phyloP scores from a whole-genome alignment of 2,797 vertebrate genomes.

The Cyprinodon diabolis region DNA sequence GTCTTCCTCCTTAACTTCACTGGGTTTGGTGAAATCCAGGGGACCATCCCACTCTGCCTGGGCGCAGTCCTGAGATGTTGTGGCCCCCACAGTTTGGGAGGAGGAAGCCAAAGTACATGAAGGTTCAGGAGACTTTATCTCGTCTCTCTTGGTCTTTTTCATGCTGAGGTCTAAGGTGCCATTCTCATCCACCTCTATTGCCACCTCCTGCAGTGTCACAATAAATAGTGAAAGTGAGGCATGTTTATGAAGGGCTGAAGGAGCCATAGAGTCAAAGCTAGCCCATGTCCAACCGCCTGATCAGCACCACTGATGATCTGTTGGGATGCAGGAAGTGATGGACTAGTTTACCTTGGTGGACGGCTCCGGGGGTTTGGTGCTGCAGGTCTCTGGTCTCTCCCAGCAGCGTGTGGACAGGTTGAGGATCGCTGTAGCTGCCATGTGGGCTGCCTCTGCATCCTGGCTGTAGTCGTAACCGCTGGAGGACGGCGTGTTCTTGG shows the following conservation, averaged over 20 bases:
- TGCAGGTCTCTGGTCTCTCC: conserved; percentile 96
- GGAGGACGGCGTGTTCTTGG: conserved; percentile 88
- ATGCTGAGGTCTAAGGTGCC: conserved; percentile 97
- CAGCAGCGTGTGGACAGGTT: conserved; percentile 98
- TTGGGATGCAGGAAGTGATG: no score
- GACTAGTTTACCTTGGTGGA: conserved; percentile 76
- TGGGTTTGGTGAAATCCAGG: conserved; percentile 95
- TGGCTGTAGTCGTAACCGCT: conserved; percentile 95
- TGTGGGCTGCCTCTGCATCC: conserved; percentile 96
- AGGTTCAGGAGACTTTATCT: conserved; percentile 85
- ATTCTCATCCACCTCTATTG: conserved; percentile 97
- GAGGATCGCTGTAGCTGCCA: conserved; percentile 98
- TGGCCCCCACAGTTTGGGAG: conserved; percentile 75
- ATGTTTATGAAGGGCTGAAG: not conserved
- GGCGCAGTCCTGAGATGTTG: conserved; percentile 86
- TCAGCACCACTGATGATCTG: not conserved
- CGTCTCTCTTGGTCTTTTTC: conserved; percentile 91
- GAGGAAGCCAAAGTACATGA: conserved; percentile 80
- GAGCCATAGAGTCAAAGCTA: no score
- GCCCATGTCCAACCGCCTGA: no score
- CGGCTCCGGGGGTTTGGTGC: conserved; percentile 83
- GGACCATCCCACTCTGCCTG: conserved; percentile 94
- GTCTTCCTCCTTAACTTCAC: conserved; percentile 89
- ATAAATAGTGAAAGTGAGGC: not conserved
- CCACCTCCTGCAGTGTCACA: conserved; percentile 79